Evolutionary conservation across 2,113 vertebrate genomes (phyloP), one percentile per base, ranked within the genome.

Genomic region (Oryzias javanicus): DNA sequence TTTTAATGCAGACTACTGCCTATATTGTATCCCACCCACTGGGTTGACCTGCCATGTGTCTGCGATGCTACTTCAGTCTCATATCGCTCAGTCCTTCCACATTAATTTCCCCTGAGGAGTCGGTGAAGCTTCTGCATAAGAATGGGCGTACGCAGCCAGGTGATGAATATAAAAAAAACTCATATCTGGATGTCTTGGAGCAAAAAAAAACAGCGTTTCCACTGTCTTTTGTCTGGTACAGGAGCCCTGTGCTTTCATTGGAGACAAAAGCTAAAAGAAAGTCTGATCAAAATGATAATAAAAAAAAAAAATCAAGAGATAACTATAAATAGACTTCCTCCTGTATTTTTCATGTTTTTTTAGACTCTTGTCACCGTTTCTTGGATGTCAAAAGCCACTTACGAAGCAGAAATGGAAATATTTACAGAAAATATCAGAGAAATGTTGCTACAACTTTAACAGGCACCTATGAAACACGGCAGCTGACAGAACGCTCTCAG

Each of bases 71-170:
- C 65, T 58, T 74, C 46, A 56, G 42, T 27, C 15, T 67, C 60
- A 24, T 51, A 68, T 69, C 35, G 49, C 55, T 47, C 66, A 41
- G 55, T 71, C 22, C 14, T 49, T 77, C 61, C 49, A 63, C 57
- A 72, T 72, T 77, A 57, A 81, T 79, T 81, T 81, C 62, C 70
- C 72, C 17, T 0, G 70, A 79, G 75, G 56, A 56, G 71, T 29
- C 72, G 4, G 53, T 1, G 12, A 18, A 53, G 56, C 48, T 29
- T 62, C 27, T 63, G 55, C 59, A 73, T 82, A 60, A 64, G 66
- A 74, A 80, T 69, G 53, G 19, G 6, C 27, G 42, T 60, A 52
- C 44, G 52, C 49, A 60, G 47, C 44, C 47, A 75, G 56, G 44
- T 63, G 59, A 73, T 64, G 41, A 57, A 72, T 49, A 72, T 66